phyloP scores from a whole-genome alignment of 2,797 vertebrate species.

The Sebastes cheni region DNA sequence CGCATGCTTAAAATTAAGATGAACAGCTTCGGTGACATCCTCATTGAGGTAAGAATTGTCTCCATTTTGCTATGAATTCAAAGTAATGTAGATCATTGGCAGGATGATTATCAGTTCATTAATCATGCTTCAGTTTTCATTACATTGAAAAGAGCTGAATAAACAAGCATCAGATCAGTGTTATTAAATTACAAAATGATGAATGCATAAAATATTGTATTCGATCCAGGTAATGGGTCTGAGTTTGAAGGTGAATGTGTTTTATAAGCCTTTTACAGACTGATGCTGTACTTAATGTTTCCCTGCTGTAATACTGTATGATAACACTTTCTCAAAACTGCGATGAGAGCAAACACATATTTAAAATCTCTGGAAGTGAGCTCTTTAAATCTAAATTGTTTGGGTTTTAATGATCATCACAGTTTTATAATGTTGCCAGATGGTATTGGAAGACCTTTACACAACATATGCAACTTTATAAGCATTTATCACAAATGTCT shows the following conservation, averaged over 20 bases:
- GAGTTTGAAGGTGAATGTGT: neutral
- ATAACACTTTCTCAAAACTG: neutral
- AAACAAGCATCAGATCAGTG: slow-evolving; percentile 5
- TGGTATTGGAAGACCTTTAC: neutral
- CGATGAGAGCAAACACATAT: neutral
- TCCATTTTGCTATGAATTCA: neutral
- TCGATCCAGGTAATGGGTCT: slow-evolving; percentile 8
- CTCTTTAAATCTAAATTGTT: neutral
- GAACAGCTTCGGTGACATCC: neutral
- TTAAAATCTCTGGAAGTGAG: neutral
- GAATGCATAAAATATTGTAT: slow-evolving; percentile 6
- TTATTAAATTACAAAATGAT: slow-evolving; percentile 19
- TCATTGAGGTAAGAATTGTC: neutral
- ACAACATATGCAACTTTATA: neutral
- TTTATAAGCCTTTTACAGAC: slow-evolving; percentile 3
- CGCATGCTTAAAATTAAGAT: neutral
- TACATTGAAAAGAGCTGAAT: neutral
- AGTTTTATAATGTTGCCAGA: neutral
- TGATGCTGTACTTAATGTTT: neutral
- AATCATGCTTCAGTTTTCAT: neutral
- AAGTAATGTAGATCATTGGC: neutral
- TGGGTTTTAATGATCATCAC: neutral
- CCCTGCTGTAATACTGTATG: neutral
- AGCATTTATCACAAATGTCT: neutral
- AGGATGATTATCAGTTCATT: neutral